Evolutionary conservation across 2,113 vertebrate genomes (phyloP).

Genomic region (Phaetusa simplex): DNA sequence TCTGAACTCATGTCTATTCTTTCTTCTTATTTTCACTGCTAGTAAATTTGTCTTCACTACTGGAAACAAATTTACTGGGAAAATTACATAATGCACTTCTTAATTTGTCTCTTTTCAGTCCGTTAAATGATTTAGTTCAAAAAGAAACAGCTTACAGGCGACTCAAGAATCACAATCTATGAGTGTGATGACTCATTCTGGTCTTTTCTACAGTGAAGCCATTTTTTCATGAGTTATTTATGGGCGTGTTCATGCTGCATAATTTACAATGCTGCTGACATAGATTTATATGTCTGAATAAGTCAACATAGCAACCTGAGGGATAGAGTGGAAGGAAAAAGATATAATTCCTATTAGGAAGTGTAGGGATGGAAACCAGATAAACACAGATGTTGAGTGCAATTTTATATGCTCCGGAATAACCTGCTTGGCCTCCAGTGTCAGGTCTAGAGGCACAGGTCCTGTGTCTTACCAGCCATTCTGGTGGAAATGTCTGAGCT

Average conservation of each 20-base stretch:
- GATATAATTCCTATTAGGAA: background rate
- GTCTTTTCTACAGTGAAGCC: background rate
- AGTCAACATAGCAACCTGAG: background rate
- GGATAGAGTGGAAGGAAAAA: background rate
- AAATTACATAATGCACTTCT: background rate
- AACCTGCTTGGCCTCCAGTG: background rate
- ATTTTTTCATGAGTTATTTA: background rate
- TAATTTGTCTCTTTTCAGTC: background rate
- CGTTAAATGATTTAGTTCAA: background rate
- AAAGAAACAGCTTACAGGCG: background rate
- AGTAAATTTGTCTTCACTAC: background rate
- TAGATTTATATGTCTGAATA: background rate
- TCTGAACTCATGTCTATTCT: background rate
- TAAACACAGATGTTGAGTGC: background rate
- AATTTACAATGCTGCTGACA: background rate
- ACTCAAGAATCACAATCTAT: background rate
- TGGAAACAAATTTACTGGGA: background rate
- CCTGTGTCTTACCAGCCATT: background rate
- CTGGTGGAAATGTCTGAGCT: background rate
- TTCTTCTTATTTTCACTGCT: background rate
- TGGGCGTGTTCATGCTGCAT: background rate
- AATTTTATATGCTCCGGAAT: background rate
- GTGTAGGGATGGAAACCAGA: background rate
- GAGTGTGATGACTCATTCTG: background rate
- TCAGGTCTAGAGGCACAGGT: background rate